Base-by-base conservation (phyloP, 2,888 invertebrate genomes). In the Saturnia japonica region DNA sequence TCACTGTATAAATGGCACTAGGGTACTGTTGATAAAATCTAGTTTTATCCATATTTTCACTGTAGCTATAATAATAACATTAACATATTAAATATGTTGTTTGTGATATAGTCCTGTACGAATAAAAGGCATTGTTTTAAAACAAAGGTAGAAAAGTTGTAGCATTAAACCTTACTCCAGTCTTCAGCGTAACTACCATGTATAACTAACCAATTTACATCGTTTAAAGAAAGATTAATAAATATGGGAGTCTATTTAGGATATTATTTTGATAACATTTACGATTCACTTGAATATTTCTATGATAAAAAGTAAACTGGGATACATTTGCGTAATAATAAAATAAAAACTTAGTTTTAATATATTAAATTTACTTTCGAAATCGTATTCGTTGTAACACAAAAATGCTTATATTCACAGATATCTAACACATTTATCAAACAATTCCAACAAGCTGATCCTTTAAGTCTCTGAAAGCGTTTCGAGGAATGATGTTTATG, bases 31-130 rank as follows among this genome's bases (percentile, higher is more conserved):
- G 77, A 85, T 88, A 84, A 88, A 90, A 83, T 85, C 83, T 80
- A 89, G 86, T 91, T 92, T 92, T 91, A 86, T 80, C 86, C 87
- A 82, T 87, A 85, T 92, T 93, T 91, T 89, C 80, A 85, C 86
- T 79, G 78, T 80, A 83, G 82, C 79, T 74, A 82, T 80, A 81
- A 87, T 93, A 86, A 87, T 93, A 86, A 89, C 88, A 93, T 93
- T 93, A 83, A 79, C 93, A 93, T 93, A 88, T 73, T 85, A 88
- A 91, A 19, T 64, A 40, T 64, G 84, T 77, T 74, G 74, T 68
- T 51, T 82, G 80, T 83, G 82, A 83, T 80, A 79, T 76, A 34
- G 34, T 34, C 34, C 3, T 78, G 79, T 77, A 76, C 47, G 47
- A n/a, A 11, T 76, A 77, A 76, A 78, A 79, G 76, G 54, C n/a